Conservation (phyloP, 2,888 invertebrate species). For the Ethmia dodecea region DNA sequence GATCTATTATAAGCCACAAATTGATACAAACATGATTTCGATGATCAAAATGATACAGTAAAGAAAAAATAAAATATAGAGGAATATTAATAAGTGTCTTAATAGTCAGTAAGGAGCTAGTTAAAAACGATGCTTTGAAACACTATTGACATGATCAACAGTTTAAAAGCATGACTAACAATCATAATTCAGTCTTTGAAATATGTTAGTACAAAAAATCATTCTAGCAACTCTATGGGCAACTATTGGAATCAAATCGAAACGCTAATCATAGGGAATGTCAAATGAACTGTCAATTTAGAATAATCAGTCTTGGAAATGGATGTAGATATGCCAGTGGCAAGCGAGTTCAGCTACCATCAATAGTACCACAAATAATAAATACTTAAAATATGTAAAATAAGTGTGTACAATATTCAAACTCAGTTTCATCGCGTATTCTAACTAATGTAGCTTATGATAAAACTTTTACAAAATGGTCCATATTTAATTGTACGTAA, state of each 20-base stretch:
- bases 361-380: conserved; percentile 45
- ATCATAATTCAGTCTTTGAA: conserved; percentile 49
- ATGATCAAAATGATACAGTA: conserved; percentile 11
- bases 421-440: conserved; percentile 25
- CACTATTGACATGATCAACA: conserved; percentile 66
- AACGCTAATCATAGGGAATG: conserved; percentile 44
- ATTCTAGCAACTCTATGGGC: conserved; percentile 40
- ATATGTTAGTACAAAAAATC: conserved; percentile 33
- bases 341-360: conserved; percentile 35
- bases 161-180: conserved; percentile 52
- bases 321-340: conserved; percentile 48
- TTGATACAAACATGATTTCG: too few relatives aligned
- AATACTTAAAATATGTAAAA: conserved; percentile 55
- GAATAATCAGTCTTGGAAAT: conserved; percentile 74
- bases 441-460: conserved; percentile 22
- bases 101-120: conserved; percentile 1
- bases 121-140: conserved; percentile 34
- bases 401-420: conserved; percentile 28
- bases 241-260: conserved; percentile 20
- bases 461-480: conserved; percentile 55
- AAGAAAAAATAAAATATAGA: not conserved
- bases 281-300: conserved; percentile 61
- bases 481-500: conserved; percentile 61
- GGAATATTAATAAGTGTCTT: conserved; percentile 1
- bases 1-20: too few relatives aligned